Base-by-base conservation (phyloP, 2,888 invertebrate species). In the Chromoteleia sp. region DNA sequence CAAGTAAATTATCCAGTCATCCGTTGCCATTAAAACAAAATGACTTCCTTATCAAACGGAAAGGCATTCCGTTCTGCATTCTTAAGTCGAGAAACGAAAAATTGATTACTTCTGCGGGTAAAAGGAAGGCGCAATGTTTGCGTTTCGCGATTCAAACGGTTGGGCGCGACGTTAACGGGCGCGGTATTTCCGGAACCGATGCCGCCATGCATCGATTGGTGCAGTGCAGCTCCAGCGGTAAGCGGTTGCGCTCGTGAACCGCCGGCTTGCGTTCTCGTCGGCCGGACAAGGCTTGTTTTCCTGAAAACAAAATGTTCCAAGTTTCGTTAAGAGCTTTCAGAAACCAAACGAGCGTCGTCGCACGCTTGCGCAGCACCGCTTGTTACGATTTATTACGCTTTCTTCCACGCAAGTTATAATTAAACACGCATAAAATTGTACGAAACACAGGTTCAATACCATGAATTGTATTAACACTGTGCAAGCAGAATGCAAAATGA, bases 101-200 rank as follows among this genome's bases (percentile, higher is more conserved):
- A 43, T 39, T 15, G 21, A 59, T 50, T 58, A n/a, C 12, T 45
- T 21, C 25, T 33, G n/a, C n/a, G 33, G 45, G 21, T 52, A 39
- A 45, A 52, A 36, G 41, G 25, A 71, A 59, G 25, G 65, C 19
- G 63, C 10, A 21, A 48, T 58, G 45, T 56, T 63, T 56, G 48
- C 36, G 56, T 70, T 80, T 61, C 56, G 45, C 39, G 68, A 74
- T 80, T 80, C 80, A 43, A 78, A 78, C 61, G 73, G 63, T 70
- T 74, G 80, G 63, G 43, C 50, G 75, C 61, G 63, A 67, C 68
- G 50, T 45, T 73, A 74, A 80, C 79, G 68, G 78, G 73, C 56
- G 74, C 56, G 74, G 80, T 80, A 74, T 80, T 80, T 80, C 74
- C 74, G 80, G 74, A 74, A 70, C 61, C 48, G 58, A 36, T 73